These are phyloP conservation scores for Amazona guildingii DNA, from an alignment of 2,113 vertebrate genomes.

Conservation along the genomic window DNA sequence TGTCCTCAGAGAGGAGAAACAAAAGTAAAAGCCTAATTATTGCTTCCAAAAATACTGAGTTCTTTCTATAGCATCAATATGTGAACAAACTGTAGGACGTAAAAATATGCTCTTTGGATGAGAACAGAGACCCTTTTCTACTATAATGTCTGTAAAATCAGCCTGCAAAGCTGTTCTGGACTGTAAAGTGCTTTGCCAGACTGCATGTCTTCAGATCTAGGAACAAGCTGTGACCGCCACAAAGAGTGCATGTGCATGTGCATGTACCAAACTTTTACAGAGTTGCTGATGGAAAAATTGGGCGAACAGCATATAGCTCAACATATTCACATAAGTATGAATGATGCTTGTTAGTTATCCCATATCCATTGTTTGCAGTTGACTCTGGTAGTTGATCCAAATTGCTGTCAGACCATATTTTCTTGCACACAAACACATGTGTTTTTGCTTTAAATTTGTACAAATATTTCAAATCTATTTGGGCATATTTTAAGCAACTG, in stretches of 20 bases:
- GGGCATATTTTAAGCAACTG: slow-evolving; percentile 40
- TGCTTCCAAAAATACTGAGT: neutral
- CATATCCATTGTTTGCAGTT: slow-evolving; percentile 47
- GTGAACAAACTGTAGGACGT: neutral
- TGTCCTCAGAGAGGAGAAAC: neutral
- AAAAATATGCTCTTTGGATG: neutral
- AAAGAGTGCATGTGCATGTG: neutral
- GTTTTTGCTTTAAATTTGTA: slow-evolving; percentile 61
- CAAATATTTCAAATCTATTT: slow-evolving; percentile 36
- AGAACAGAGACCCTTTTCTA: neutral
- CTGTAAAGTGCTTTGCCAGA: neutral
- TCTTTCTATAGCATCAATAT: neutral
- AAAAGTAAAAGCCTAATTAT: neutral
- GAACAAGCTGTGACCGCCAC: neutral
- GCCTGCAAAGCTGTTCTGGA: neutral
- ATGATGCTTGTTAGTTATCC: neutral
- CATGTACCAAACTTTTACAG: neutral
- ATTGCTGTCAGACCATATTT: slow-evolving; percentile 59
- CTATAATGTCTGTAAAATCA: neutral
- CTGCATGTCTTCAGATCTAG: neutral
- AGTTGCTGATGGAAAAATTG: neutral
- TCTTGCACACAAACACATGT: slow-evolving; percentile 49
- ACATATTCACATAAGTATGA: neutral
- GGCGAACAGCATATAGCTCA: neutral
- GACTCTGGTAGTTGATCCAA: slow-evolving; percentile 59